Percentiles rank a stretch among this genome's conserved stretches.
Evolutionary conservation across 2,113 vertebrate species (phyloP).

Genomic region (Zosterops pallidus): DNA sequence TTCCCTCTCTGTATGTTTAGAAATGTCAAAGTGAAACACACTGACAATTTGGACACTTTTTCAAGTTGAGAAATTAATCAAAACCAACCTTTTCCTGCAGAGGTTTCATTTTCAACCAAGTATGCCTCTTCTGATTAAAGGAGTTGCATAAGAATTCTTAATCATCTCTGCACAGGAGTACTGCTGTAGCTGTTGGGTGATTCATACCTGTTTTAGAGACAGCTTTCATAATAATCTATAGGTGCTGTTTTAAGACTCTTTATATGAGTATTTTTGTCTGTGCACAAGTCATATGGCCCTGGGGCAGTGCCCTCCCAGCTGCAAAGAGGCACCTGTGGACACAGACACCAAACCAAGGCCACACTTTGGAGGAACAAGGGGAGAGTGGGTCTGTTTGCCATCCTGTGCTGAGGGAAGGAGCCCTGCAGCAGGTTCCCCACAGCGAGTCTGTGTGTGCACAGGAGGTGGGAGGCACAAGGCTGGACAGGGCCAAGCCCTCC

Average conservation of each 20-base stretch:
- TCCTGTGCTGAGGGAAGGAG: background rate
- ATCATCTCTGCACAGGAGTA: constrained; percentile 2
- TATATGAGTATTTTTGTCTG: background rate
- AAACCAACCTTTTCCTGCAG: constrained; percentile 60
- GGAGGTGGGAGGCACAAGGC: fast-evolving
- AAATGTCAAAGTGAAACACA: constrained; percentile 42
- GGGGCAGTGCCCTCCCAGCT: background rate
- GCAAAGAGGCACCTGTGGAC: background rate
- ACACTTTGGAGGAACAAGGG: fast-evolving
- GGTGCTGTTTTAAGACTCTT: background rate
- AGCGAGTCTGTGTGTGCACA: fast-evolving
- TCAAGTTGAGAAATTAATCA: constrained; percentile 57
- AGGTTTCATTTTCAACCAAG: constrained; percentile 60
- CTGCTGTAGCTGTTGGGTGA: background rate
- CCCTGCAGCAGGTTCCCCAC: background rate
- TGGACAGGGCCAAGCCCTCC: background rate
- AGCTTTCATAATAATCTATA: background rate
- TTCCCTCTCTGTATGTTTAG: background rate
- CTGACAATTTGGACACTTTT: constrained; percentile 6
- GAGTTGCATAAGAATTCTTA: constrained; percentile 45
- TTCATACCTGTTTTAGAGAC: background rate
- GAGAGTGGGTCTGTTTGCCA: fast-evolving
- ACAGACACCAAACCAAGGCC: background rate
- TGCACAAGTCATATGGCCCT: background rate
- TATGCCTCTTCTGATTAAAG: constrained; percentile 52